These are phyloP conservation scores for Nasonia longicornis DNA, from an alignment of 1,140 invertebrate species.

Conservation along the genomic window DNA sequence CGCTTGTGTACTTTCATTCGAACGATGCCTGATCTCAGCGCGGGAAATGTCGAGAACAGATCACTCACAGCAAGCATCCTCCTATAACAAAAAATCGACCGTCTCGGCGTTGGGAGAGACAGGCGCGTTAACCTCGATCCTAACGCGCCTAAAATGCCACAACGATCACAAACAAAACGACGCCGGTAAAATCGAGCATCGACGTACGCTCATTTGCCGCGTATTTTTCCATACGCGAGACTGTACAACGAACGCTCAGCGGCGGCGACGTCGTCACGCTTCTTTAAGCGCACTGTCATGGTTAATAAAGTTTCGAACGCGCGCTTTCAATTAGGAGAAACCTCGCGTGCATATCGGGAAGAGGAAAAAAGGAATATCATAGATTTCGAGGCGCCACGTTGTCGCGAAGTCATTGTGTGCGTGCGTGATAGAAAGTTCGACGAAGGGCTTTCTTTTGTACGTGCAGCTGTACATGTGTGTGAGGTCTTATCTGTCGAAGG, in stretches of 20 bases:
- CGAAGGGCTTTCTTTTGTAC: neutral
- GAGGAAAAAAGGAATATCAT: neutral
- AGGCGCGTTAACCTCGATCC: neutral
- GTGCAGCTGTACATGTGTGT: neutral
- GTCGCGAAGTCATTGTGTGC: neutral
- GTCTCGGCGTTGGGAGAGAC: too few species aligned
- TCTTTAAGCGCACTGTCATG: neutral
- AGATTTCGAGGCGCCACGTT: neutral
- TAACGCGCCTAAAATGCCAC: neutral
- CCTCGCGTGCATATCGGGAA: neutral
- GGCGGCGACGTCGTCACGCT: too few species aligned
- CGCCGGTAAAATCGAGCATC: neutral
- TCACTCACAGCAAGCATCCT: neutral
- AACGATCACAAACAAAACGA: neutral
- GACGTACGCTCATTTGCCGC: neutral
- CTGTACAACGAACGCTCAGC: neutral
- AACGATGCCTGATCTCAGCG: too few species aligned
- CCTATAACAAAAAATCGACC: neutral
- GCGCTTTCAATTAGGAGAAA: conserved; percentile 3
- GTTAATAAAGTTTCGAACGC: neutral
- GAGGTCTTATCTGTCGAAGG: neutral
- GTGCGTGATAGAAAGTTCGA: neutral
- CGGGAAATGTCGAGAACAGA: neutral
- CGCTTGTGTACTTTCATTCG: too few species aligned
- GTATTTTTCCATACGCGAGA: neutral